Evolutionary conservation across 2,113 vertebrate species (phyloP), one percentile per base, ranked within the genome.

Genomic region (Epinephelus fuscoguttatus): DNA sequence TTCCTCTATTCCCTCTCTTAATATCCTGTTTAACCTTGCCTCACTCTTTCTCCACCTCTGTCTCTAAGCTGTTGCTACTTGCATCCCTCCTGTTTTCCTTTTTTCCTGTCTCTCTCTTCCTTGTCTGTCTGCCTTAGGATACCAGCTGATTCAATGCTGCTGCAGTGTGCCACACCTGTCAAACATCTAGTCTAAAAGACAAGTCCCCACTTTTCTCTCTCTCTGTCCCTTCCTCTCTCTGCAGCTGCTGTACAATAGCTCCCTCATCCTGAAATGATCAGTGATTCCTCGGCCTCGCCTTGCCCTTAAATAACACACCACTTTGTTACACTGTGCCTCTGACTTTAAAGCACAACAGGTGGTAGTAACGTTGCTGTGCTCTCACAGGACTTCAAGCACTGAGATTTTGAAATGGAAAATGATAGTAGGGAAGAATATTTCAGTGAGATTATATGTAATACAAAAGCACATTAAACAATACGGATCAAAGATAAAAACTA

Each of bases 231-330:
- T 27, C 13, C 40, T 25, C 56, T 37, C 75, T 40, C 70, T 71
- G 84, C 82, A 88, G 75, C 84, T 88, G 78, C 68, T 70, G 53
- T 37, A 73, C 78, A 71, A 83, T 59, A 69, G 67, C 81, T 84
- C 70, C 81, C 42, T 66, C 40, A 62, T 80, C 72, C 57, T 70
- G 49, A 73, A 66, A 47, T 78, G 23, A 71, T 79, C 45, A 66
- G 76, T 19, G 81, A 37, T 57, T 83, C 78, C 15, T 4, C n/a
- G 23, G 68, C 68, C 49, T 80, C 6, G 12, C 67, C 61, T 53
- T 12, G n/a, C n/a, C 17, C 23, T 37, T 50, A 25, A 2, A 13
- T 66, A 45, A 52, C 27, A 71, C 25, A 9, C 15, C 71, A 73
- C 73, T 81, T 30, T 56, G 61, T 52, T 30, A 37, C 23, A 45